Conservation (phyloP, 2,113 vertebrate species). For the Ictidomys tridecemlineatus region DNA sequence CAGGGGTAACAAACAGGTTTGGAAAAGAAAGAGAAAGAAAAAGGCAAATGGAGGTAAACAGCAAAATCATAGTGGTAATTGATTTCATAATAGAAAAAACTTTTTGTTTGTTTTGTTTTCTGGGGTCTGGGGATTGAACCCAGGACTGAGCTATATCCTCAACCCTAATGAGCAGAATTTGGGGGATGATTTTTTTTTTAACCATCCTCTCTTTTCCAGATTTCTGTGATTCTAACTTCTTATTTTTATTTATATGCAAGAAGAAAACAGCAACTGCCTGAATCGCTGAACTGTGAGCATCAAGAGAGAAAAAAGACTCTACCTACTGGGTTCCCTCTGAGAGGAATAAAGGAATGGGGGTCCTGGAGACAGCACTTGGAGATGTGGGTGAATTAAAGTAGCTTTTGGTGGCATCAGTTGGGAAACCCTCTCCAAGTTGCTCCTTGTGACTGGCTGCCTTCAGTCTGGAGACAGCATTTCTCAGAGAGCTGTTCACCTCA, state of each 20-base stretch:
- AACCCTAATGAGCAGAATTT: background rate
- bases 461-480: background rate
- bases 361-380: background rate
- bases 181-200: background rate
- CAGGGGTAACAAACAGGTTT: background rate
- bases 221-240: background rate
- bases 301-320: background rate
- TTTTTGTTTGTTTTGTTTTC: background rate
- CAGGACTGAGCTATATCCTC: background rate
- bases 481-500: background rate
- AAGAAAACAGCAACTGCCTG: background rate
- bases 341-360: background rate
- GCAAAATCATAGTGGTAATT: background rate
- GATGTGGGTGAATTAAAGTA: background rate
- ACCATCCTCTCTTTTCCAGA: background rate
- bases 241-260: constrained; percentile 9
- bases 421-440: background rate
- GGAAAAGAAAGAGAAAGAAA: background rate
- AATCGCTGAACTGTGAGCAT: background rate
- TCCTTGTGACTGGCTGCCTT: background rate
- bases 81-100: background rate
- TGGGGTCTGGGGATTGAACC: background rate
- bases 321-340: accelerated
- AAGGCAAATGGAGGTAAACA: background rate
- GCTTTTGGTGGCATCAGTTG: background rate